Conservation (phyloP, 2,888 invertebrate genomes). For the Cybosia mesomella region DNA sequence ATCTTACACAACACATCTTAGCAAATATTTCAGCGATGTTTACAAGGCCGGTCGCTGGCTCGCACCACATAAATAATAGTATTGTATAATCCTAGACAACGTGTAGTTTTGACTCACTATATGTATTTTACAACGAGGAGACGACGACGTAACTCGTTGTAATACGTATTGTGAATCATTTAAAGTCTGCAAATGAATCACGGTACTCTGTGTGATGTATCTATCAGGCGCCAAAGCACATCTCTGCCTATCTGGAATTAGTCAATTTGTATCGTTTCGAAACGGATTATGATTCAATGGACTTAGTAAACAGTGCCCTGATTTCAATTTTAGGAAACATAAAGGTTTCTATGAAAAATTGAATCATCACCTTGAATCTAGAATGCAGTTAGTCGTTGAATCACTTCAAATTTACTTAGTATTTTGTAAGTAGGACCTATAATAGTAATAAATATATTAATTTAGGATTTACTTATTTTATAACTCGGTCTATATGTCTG, state of each 20-base stretch:
- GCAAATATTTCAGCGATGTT: slow-evolving; percentile 59
- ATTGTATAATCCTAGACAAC: slow-evolving; percentile 39
- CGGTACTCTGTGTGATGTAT: slow-evolving; percentile 16
- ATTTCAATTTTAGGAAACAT: slow-evolving; percentile 32
- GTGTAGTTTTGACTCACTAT: slow-evolving; percentile 47
- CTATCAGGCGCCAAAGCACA: slow-evolving; percentile 31
- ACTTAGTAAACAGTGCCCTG: slow-evolving; percentile 32
- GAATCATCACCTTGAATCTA: slow-evolving; percentile 18
- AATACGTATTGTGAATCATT: slow-evolving; percentile 49
- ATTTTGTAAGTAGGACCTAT: too few relatives aligned
- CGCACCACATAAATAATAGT: slow-evolving; percentile 52
- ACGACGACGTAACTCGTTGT: slow-evolving; percentile 36
- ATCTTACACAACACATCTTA: slow-evolving; percentile 25
- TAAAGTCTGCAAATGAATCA: slow-evolving; percentile 42
- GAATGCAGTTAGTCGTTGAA: not conserved
- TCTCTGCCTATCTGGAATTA: slow-evolving; percentile 33
- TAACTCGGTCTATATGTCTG: too few relatives aligned
- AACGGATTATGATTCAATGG: slow-evolving; percentile 43
- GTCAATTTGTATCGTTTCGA: slow-evolving; percentile 37
- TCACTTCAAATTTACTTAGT: not conserved
- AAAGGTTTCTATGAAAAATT: slow-evolving; percentile 15
- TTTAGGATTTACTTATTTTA: too few relatives aligned
- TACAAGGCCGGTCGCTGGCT: slow-evolving; percentile 74
- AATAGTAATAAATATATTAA: too few relatives aligned
- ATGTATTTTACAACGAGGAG: slow-evolving; percentile 25